Percentiles rank a stretch among this genome's conserved stretches.
Evolutionary conservation across 2,797 vertebrate genomes (phyloP).

Genomic region (Pipistrellus pipistrellus): DNA sequence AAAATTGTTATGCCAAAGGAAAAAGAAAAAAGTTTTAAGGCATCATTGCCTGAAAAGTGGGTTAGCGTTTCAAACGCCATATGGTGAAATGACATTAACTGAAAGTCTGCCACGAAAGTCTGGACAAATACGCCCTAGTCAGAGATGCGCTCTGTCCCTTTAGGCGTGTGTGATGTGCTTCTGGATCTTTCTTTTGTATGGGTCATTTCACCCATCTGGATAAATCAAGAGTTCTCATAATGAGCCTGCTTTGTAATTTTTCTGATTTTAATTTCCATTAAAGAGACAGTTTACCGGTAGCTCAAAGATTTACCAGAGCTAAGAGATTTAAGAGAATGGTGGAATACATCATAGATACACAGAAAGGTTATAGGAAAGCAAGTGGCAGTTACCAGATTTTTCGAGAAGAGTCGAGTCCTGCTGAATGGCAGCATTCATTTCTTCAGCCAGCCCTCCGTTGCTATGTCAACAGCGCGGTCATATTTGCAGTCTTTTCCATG

Average conservation of each 20-base stretch:
- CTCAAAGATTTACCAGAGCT: constrained; percentile 64
- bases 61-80: constrained; percentile 50
- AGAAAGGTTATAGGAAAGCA: constrained; percentile 1
- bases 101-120: not conserved
- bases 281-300: constrained; percentile 34
- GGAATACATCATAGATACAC: constrained; percentile 14
- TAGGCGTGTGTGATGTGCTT: constrained; percentile 30
- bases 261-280: constrained; percentile 74
- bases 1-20: not conserved
- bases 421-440: not conserved
- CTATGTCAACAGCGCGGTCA: constrained; percentile 42
- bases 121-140: not conserved
- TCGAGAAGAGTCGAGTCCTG: constrained; percentile 36
- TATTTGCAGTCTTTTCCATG: constrained; percentile 36
- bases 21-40: not conserved
- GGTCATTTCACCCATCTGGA: constrained; percentile 68
- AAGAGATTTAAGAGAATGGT: constrained; percentile 52
- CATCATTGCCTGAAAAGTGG: constrained; percentile 29
- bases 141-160: not conserved
- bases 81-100: not conserved
- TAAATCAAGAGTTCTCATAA: constrained; percentile 64
- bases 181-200: not conserved
- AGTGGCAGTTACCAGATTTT: not conserved
- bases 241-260: constrained; percentile 73
- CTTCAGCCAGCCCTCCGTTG: constrained; percentile 25